A percentile compares a stretch with the other conserved stretches of the same genome.
Evolutionary conservation across 2,113 vertebrate genomes (phyloP).

Genomic region (Lota lota): DNA sequence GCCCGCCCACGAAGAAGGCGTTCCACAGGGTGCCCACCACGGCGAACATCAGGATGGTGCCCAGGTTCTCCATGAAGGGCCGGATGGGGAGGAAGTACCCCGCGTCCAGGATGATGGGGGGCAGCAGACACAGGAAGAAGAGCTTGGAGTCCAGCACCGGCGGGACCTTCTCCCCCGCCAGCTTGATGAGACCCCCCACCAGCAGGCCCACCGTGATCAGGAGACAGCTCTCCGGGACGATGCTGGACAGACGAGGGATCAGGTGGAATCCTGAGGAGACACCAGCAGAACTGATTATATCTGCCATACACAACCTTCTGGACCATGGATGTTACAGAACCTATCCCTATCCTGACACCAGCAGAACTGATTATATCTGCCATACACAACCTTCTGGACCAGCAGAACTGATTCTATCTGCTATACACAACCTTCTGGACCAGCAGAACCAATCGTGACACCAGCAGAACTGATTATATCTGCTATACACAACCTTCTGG

Average conservation of each 20-base stretch:
- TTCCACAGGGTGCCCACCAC: constrained; percentile 97
- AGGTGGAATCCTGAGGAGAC: constrained; percentile 87
- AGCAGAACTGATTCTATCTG: too few species aligned
- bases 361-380: too few species aligned
- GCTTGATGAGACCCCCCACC: constrained; percentile 89
- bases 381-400: too few species aligned
- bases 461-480: too few species aligned
- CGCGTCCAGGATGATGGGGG: constrained; percentile 96
- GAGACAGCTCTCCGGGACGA: constrained; percentile 97
- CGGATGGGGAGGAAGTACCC: constrained; percentile 96
- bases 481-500: too few species aligned
- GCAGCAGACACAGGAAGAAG: constrained; percentile 95
- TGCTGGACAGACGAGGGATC: constrained; percentile 84
- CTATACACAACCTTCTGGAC: too few species aligned
- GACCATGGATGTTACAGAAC: too few species aligned
- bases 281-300: not conserved
- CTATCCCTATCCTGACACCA: too few species aligned
- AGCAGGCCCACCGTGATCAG: constrained; percentile 92
- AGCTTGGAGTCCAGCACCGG: constrained; percentile 79
- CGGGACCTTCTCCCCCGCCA: constrained; percentile 79
- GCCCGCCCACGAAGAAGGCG: constrained; percentile 87
- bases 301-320: too few species aligned
- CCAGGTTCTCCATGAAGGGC: constrained; percentile 95
- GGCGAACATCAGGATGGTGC: constrained; percentile 96
- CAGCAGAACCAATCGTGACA: too few species aligned